Conservation (phyloP, 2,888 invertebrate genomes). For the Buathra laborator region DNA sequence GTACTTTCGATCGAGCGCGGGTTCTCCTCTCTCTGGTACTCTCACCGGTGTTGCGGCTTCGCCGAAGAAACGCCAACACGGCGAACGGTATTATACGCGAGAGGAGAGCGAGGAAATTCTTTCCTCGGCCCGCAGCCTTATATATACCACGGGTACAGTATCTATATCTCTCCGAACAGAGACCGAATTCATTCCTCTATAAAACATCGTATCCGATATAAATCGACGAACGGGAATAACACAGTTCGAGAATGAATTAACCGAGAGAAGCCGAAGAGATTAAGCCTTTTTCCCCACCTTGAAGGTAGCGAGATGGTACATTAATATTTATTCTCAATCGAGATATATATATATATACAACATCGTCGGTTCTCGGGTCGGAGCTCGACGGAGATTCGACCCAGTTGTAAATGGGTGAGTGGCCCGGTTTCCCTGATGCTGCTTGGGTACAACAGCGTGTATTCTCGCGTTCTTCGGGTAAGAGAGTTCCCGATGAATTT, state of each 20-base stretch:
- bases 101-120: constrained; percentile 51
- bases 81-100: constrained; percentile 45
- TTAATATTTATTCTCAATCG: constrained; percentile 29
- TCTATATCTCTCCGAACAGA: constrained; percentile 6
- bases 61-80: constrained; percentile 14
- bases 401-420: constrained; percentile 84
- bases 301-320: not conserved
- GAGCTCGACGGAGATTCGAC: constrained; percentile 74
- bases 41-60: constrained; percentile 52
- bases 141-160: not conserved
- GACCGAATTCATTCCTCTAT: not conserved
- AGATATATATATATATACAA: not conserved
- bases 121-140: constrained; percentile 17
- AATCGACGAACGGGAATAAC: constrained; percentile 18
- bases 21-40: constrained; percentile 53
- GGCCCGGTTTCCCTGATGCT: constrained; percentile 78
- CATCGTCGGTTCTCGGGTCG: constrained; percentile 41
- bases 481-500: constrained; percentile 78
- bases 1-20: constrained; percentile 66
- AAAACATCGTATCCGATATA: not conserved
- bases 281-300: not conserved
- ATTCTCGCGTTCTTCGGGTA: constrained; percentile 36
- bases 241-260: constrained; percentile 44
- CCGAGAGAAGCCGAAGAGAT: constrained; percentile 1
- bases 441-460: constrained; percentile 23